Percentiles rank a stretch among this genome's conserved stretches.
phyloP scores from a whole-genome alignment of 1,140 invertebrate genomes.

The Drosophila bocqueti region DNA sequence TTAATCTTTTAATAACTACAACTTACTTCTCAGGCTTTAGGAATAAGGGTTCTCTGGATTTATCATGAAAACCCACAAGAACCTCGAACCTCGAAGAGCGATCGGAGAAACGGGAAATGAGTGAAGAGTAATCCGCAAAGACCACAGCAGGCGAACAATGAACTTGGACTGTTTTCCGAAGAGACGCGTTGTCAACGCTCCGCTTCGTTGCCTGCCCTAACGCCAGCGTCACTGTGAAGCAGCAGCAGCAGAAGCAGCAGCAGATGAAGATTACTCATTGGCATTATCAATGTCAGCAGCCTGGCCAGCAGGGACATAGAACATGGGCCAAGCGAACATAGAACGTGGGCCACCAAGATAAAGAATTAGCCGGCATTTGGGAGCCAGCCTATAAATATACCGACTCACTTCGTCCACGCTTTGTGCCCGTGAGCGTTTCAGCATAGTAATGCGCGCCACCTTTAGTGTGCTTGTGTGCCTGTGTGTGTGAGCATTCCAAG shows the following conservation, averaged over 20 bases:
- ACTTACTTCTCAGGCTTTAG: background rate
- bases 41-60: background rate
- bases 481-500: constrained; percentile 54
- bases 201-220: constrained; percentile 60
- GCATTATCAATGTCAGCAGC: constrained; percentile 73
- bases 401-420: constrained; percentile 30
- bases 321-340: constrained; percentile 22
- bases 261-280: constrained; percentile 64
- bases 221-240: constrained; percentile 18
- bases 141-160: constrained; percentile 73
- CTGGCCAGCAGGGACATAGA: constrained; percentile 49
- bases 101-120: constrained; percentile 42
- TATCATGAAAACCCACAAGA: constrained; percentile 47
- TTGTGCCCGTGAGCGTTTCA: constrained; percentile 47
- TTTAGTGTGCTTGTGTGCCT: constrained; percentile 19
- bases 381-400: constrained; percentile 67
- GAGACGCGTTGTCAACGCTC: constrained; percentile 58
- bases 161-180: constrained; percentile 67
- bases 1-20: background rate
- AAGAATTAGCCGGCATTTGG: constrained; percentile 73
- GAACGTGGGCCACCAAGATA: constrained; percentile 62
- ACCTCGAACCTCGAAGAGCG: constrained; percentile 12
- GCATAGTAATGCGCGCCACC: constrained; percentile 65
- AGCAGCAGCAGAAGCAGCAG: constrained; percentile 38
- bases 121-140: constrained; percentile 25